A percentile compares a stretch with the other conserved stretches of the same genome.
Evolutionary conservation across 2,113 vertebrate genomes (phyloP).

Genomic region (Sturnus vulgaris): DNA sequence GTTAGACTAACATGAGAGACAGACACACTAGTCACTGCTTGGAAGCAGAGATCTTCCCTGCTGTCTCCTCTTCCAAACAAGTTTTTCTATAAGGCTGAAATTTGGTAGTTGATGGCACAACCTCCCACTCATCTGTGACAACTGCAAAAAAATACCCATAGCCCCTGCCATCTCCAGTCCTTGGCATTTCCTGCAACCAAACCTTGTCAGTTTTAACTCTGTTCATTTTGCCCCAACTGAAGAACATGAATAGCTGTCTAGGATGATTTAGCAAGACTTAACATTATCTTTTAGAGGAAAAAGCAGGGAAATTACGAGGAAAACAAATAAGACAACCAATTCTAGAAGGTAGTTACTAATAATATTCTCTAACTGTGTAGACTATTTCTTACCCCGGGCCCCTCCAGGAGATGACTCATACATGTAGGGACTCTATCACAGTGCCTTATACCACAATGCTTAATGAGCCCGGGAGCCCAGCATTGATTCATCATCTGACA

Average conservation of each 20-base stretch:
- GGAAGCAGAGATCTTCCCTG: neutral
- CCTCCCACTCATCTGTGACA: rapidly evolving
- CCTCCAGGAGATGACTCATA: neutral
- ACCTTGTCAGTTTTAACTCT: neutral
- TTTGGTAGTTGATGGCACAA: neutral
- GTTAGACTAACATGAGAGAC: neutral
- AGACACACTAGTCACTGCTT: neutral
- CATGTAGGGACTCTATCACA: neutral
- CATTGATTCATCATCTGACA: neutral
- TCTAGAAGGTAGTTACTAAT: neutral
- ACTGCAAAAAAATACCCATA: neutral
- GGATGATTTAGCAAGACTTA: neutral
- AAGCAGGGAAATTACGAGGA: neutral
- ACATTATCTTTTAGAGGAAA: neutral
- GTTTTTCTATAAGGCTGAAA: neutral
- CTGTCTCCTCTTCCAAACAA: neutral
- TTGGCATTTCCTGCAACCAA: neutral
- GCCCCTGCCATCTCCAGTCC: neutral
- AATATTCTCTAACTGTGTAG: neutral
- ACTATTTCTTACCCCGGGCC: neutral
- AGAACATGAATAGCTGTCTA: neutral
- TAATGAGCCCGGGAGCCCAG: neutral
- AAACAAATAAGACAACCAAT: neutral
- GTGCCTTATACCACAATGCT: neutral
- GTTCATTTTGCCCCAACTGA: neutral